phyloP scores from a whole-genome alignment of 2,888 invertebrate genomes.

The Ormia ochracea region DNA sequence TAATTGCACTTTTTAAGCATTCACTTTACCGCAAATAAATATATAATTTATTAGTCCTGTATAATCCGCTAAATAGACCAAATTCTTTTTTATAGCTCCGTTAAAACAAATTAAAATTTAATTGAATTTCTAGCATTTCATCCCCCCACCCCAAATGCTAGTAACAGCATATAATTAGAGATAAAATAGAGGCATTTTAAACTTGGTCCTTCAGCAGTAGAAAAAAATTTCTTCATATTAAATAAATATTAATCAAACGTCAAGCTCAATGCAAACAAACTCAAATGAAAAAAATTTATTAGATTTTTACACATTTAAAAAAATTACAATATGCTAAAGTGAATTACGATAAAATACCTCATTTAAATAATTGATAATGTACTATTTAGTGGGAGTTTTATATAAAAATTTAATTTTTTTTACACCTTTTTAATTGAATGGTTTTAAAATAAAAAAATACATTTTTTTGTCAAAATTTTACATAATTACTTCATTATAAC shows the following conservation, averaged over 20 bases:
- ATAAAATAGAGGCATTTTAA: background rate
- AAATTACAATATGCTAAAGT: constrained; percentile 21
- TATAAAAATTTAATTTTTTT: background rate
- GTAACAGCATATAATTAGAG: constrained; percentile 26
- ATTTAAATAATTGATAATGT: constrained; percentile 49
- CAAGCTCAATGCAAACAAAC: background rate
- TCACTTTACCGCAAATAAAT: too few species aligned
- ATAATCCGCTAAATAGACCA: too few species aligned
- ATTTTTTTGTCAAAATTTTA: background rate
- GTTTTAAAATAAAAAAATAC: background rate
- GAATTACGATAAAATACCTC: constrained; percentile 43
- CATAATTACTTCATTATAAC: constrained; percentile 34
- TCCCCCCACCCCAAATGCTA: constrained; percentile 42
- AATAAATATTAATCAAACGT: constrained; percentile 38
- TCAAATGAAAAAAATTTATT: background rate
- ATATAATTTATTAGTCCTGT: too few species aligned
- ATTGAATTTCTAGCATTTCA: constrained; percentile 26
- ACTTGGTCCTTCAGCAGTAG: background rate
- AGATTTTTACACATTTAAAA: background rate
- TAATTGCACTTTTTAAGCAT: too few species aligned
- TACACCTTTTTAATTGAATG: background rate
- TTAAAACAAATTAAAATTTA: constrained; percentile 18
- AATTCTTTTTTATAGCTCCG: too few species aligned
- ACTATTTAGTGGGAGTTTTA: background rate
- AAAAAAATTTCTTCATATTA: background rate